Evolutionary conservation across 2,888 invertebrate genomes (phyloP), one percentile per base, ranked within the genome.

Genomic region (Thysanoteuthis rhombus): DNA sequence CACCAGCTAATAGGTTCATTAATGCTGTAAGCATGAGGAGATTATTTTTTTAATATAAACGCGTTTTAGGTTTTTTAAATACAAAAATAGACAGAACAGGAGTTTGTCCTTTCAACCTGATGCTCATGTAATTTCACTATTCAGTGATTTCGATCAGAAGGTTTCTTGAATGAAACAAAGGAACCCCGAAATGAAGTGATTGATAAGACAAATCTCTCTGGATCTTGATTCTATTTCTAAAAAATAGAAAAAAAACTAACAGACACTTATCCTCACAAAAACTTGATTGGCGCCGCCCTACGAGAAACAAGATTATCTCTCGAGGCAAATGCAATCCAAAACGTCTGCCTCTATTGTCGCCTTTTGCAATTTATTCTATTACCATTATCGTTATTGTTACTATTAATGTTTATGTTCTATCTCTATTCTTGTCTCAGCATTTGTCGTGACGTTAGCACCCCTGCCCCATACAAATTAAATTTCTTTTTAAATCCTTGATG

Each of bases 371-470:
- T 75, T n/a, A 32, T 75, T 16, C 36, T 75, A 12, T n/a, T 75
- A 75, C n/a, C 16, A n/a, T 75, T 75, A n/a, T 75, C n/a, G 36
- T n/a, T 75, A 75, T 75, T 75, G n/a, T 75, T 75, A 75, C 19
- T n/a, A 75, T 75, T 75, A n/a, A 8, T 75, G 10, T 75, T 75
- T n/a, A 16, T 36, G 75, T n/a, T 16, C n/a, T 75, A 3, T 4
- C 75, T 25, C n/a, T 75, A 16, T 36, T 16, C 75, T n/a, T n/a
- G 75, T n/a, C 75, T 75, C n/a, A 36, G 36, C 25, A n/a, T n/a
- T 75, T 75, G n/a, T 75, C 75, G 75, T 75, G 75, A n/a, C 75
- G 75, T 75, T n/a, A 75, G 75, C 75, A 75, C 75, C 75, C 75
- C 75, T 75, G 12, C 75, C 16, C 75, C 75, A 19, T 75, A n/a